A percentile compares a stretch with the other conserved stretches of the same genome.
Conservation (phyloP, 2,797 vertebrate genomes). For the Thaleichthys pacificus region DNA sequence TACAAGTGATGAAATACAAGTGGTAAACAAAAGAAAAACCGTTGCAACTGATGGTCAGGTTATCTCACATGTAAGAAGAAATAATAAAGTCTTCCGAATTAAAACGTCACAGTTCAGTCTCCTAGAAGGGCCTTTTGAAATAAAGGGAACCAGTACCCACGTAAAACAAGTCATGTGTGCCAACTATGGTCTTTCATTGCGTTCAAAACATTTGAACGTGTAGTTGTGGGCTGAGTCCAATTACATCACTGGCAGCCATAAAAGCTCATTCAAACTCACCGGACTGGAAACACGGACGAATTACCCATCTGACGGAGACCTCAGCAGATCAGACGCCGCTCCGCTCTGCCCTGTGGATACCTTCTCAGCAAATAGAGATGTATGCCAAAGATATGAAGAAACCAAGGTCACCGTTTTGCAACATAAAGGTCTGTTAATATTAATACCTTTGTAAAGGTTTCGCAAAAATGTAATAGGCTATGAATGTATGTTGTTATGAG, state of each 20-base stretch:
- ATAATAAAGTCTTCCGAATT: neutral
- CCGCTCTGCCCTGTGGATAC: conserved; percentile 14
- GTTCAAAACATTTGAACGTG: conserved; percentile 63
- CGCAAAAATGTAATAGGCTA: neutral
- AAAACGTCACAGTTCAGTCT: neutral
- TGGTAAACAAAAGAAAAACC: neutral
- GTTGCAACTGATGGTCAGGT: too few species aligned
- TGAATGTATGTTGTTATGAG: neutral
- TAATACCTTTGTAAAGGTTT: neutral
- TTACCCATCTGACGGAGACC: conserved; percentile 1
- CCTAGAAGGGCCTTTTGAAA: neutral
- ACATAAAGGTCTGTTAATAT: conserved; percentile 70
- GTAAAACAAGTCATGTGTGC: conserved; percentile 16
- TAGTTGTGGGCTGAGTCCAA: conserved; percentile 54
- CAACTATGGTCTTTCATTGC: conserved; percentile 29
- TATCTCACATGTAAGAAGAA: too few species aligned
- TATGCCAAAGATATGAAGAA: conserved; percentile 51
- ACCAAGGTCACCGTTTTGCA: conserved; percentile 42
- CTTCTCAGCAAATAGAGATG: conserved; percentile 54
- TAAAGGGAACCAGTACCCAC: neutral
- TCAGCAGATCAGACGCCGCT: neutral
- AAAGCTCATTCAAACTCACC: conserved; percentile 38
- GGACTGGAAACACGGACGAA: conserved; percentile 3
- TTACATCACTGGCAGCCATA: conserved; percentile 62
- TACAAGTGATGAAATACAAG: neutral